Base-by-base conservation (phyloP, 2,113 vertebrate genomes). In the Eurystomus gularis region DNA sequence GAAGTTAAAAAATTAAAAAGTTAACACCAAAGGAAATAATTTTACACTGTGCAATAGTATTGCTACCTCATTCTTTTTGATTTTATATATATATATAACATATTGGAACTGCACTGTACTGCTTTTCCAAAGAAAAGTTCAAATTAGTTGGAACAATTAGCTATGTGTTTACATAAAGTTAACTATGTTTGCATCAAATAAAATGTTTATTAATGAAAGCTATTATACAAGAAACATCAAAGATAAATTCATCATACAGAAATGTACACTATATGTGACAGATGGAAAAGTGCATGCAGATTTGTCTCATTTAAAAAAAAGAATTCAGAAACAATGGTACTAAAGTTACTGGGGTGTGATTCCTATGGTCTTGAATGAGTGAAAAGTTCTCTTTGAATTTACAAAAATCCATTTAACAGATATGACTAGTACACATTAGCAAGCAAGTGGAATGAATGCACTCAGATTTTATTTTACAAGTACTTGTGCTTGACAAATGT, bases 401-500 rank as follows among this genome's bases (percentile, higher is more conserved):
- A 98, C 98, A 98, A 98, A 98, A 98, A 98, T 97, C 98, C 98
- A 98, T 98, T 98, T 93, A 97, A 98, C 97, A 98, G 97, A 70
- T 95, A 98, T 98, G 97, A 99, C 98, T 98, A 98, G 98, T 98
- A 98, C 98, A 98, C 97, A 98, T 98, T 98, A 98, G 98, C 98
- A 99, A 98, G 98, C 98, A 98, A 97, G 98, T 96, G 97, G 96
- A 96, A 98, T 98, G 97, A 93, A 97, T 97, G 96, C 89, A 94
- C 97, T 96, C 90, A 96, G 96, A 94, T 96, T 98, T 98, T 98
- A 98, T 97, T 98, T 98, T 98, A 98, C 98, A 98, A 95, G 88
- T 98, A 97, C 94, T 98, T 98, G 97, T 98, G 98, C 98, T 98
- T 98, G 98, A 97, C 96, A 98, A 97, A 97, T 98, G 97, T 98